Evolutionary conservation across 2,113 vertebrate genomes (phyloP).

Genomic region (Telmatochromis sp.): DNA sequence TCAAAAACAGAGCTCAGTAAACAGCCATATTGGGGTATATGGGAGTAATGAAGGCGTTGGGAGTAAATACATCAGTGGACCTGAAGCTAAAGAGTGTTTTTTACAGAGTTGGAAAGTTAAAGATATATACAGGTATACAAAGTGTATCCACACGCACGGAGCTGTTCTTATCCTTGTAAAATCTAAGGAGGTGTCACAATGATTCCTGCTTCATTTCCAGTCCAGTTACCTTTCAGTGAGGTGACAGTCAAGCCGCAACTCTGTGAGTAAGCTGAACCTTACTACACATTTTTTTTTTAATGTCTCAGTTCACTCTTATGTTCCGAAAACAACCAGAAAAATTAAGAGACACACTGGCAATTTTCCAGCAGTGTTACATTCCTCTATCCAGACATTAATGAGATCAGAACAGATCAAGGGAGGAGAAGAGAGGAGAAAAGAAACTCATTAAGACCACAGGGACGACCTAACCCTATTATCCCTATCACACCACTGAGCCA

Average conservation of each 20-base stretch:
- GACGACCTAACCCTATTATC: constrained; percentile 67
- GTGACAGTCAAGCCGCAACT: background rate
- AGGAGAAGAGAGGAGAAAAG: constrained; percentile 51
- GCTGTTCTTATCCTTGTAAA: background rate
- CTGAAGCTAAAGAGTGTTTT: constrained; percentile 5
- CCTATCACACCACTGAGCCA: constrained; percentile 55
- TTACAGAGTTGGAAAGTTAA: constrained; percentile 19
- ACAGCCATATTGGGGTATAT: constrained; percentile 18
- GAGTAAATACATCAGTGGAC: constrained; percentile 45
- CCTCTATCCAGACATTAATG: constrained; percentile 50
- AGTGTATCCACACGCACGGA: background rate
- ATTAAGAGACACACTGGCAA: constrained; percentile 22
- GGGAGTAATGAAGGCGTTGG: constrained; percentile 24
- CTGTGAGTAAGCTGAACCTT: background rate
- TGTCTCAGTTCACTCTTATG: background rate
- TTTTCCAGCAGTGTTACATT: constrained; percentile 36
- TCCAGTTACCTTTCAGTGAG: background rate
- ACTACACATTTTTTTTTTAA: background rate
- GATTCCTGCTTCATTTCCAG: background rate
- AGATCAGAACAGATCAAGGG: constrained; percentile 56
- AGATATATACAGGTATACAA: constrained; percentile 48
- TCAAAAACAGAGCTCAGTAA: constrained; percentile 34
- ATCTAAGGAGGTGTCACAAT: background rate
- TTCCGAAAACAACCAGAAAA: constrained; percentile 24
- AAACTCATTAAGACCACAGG: constrained; percentile 65